phyloP scores from a whole-genome alignment of 2,797 vertebrate genomes.

The Mycteria americana region DNA sequence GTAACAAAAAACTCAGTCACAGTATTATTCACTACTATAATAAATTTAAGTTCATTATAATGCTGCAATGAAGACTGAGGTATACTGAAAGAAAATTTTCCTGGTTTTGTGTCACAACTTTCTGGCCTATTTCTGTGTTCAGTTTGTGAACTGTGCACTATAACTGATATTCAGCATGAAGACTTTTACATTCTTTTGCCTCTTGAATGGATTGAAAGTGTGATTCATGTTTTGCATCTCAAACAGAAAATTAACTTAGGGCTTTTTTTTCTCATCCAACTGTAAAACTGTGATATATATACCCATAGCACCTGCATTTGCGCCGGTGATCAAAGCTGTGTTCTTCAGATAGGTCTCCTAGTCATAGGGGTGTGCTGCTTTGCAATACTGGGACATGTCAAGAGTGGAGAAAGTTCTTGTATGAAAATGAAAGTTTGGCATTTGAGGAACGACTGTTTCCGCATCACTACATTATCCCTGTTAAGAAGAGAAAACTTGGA shows the following conservation, averaged over 20 bases:
- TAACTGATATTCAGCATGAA: background rate
- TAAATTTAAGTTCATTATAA: conserved; percentile 25
- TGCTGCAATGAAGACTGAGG: background rate
- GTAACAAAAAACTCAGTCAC: background rate
- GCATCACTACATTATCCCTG: background rate
- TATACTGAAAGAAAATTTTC: background rate
- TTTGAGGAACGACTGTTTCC: background rate
- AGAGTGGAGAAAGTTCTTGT: background rate
- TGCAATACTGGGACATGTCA: background rate
- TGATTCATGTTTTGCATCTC: background rate
- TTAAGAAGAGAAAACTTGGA: background rate
- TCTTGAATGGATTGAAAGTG: background rate
- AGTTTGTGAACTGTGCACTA: background rate
- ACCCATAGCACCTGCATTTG: background rate
- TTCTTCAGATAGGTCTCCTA: background rate
- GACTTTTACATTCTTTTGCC: background rate
- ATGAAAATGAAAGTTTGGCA: background rate
- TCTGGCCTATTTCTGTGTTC: background rate
- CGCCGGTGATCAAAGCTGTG: background rate
- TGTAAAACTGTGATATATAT: background rate
- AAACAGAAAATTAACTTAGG: background rate
- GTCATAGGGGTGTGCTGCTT: background rate
- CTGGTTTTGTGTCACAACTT: background rate
- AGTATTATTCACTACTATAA: conserved; percentile 6
- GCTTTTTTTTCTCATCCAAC: background rate